A percentile compares a stretch with the other conserved stretches of the same genome.
These are phyloP conservation scores for Fistularia commersonii DNA, from an alignment of 2,797 vertebrate species.

Conservation along the genomic window DNA sequence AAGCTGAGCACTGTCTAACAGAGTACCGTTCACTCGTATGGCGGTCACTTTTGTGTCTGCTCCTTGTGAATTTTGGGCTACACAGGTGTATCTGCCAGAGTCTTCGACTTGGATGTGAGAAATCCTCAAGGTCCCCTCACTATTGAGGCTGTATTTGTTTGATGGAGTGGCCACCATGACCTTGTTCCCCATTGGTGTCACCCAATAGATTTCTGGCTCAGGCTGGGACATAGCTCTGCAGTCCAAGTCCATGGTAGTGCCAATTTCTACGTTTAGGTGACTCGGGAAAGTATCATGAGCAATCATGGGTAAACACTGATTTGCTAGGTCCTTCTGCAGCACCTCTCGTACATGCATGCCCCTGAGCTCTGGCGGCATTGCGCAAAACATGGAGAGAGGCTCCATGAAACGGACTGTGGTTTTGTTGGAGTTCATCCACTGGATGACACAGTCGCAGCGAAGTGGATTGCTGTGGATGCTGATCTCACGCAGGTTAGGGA, in stretches of 20 bases:
- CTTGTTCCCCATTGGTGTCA: slow-evolving; percentile 91
- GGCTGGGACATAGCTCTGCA: slow-evolving; percentile 95
- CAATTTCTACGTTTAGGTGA: slow-evolving; percentile 85
- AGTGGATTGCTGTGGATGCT: slow-evolving; percentile 95
- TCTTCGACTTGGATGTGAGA: slow-evolving; percentile 85
- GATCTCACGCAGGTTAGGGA: slow-evolving; percentile 93
- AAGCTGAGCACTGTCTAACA: slow-evolving; percentile 87
- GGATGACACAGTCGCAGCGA: slow-evolving; percentile 91
- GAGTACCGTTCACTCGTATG: slow-evolving; percentile 89
- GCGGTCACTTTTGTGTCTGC: slow-evolving; percentile 89
- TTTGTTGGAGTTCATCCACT: slow-evolving; percentile 93
- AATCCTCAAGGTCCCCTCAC: slow-evolving; percentile 88
- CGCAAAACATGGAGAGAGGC: slow-evolving; percentile 91
- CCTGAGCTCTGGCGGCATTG: slow-evolving; percentile 84
- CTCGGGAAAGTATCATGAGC: slow-evolving; percentile 87
- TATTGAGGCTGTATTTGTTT: slow-evolving; percentile 87
- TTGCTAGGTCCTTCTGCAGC: slow-evolving; percentile 78
- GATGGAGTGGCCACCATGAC: slow-evolving; percentile 84
- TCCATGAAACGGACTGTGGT: slow-evolving; percentile 96
- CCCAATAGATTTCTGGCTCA: slow-evolving; percentile 97
- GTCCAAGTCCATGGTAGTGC: slow-evolving; percentile 84
- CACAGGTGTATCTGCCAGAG: slow-evolving; percentile 92
- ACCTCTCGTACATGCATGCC: slow-evolving; percentile 88
- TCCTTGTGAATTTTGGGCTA: slow-evolving; percentile 91
- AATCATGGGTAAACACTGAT: slow-evolving; percentile 93